Conservation (phyloP, 2,888 invertebrate genomes). For the Loripinus fragilis region DNA sequence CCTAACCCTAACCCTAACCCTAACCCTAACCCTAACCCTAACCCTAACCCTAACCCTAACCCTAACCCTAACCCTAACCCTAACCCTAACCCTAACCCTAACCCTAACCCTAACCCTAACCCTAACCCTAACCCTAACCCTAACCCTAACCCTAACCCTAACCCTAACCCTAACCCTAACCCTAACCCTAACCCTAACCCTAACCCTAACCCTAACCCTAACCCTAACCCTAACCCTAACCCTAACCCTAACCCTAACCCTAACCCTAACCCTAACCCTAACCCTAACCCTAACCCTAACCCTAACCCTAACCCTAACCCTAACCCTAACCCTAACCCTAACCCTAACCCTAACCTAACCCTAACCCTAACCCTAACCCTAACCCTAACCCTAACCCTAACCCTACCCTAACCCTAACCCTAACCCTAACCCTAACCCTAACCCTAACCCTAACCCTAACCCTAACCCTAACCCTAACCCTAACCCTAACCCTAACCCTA, state of each 20-base stretch:
- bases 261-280: conserved; percentile 23
- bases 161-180: conserved; percentile 23
- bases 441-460: conserved; percentile 5
- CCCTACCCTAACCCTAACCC: conserved; percentile 25
- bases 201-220: conserved; percentile 29
- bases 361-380: conserved; percentile 18
- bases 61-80: conserved; percentile 29
- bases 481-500: not conserved
- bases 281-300: conserved; percentile 15
- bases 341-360: conserved; percentile 6
- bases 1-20: conserved; percentile 11
- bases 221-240: conserved; percentile 28
- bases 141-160: conserved; percentile 22
- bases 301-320: not conserved
- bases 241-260: conserved; percentile 12
- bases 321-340: not conserved
- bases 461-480: conserved; percentile 10
- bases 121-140: conserved; percentile 26
- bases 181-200: conserved; percentile 22
- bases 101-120: conserved; percentile 33
- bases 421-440: conserved; percentile 6
- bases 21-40: conserved; percentile 15
- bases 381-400: conserved; percentile 23
- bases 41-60: conserved; percentile 19
- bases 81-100: conserved; percentile 22